A percentile compares a stretch with the other conserved stretches of the same genome.
phyloP scores from a whole-genome alignment of 2,113 vertebrate genomes.

The Rhabdornis inornatus region DNA sequence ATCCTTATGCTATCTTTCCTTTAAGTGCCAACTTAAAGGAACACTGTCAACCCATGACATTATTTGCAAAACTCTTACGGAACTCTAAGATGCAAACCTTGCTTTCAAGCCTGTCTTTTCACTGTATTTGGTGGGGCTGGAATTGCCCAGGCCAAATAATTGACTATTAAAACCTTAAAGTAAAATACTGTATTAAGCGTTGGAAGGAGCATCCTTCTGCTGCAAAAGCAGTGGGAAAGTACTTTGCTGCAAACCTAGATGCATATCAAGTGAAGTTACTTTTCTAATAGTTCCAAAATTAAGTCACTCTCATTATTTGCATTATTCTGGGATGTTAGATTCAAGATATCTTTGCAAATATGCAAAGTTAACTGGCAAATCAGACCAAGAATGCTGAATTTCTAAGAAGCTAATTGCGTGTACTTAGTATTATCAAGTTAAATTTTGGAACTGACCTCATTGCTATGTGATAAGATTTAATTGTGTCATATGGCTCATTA shows the following conservation, averaged over 20 bases:
- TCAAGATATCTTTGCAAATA: rapidly evolving
- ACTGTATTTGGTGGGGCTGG: background rate
- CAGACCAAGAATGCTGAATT: background rate
- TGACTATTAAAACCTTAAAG: background rate
- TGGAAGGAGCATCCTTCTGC: background rate
- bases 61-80: background rate
- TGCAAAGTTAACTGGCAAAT: background rate
- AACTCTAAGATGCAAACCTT: background rate
- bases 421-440: background rate
- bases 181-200: background rate
- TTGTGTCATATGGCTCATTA: background rate
- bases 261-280: background rate
- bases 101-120: background rate
- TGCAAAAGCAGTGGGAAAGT: background rate
- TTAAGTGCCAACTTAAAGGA: background rate
- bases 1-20: background rate
- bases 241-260: background rate
- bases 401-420: background rate
- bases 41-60: background rate
- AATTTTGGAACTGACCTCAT: background rate
- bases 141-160: background rate
- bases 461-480: background rate
- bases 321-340: background rate
- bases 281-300: background rate
- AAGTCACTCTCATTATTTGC: background rate